These are phyloP conservation scores for Aplysia californica DNA, from an alignment of 1,140 invertebrate species.

Conservation along the genomic window DNA sequence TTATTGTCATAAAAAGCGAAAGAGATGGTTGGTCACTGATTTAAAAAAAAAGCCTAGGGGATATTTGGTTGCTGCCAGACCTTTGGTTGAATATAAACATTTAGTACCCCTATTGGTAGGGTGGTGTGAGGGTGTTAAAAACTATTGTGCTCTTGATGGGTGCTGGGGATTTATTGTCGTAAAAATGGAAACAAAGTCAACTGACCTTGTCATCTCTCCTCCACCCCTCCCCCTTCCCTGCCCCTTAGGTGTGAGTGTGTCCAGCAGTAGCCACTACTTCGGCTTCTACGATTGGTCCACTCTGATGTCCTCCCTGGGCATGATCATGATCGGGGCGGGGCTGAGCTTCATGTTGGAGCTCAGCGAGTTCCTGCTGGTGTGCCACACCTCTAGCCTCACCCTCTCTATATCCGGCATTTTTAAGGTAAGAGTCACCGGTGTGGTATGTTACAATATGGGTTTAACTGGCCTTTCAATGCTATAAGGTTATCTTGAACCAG, in stretches of 20 bases:
- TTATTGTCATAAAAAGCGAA: no score
- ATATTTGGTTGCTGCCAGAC: no score
- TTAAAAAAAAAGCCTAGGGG: no score
- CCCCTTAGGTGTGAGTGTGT: slow-evolving; percentile 55
- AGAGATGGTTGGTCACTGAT: no score
- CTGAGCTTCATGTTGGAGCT: slow-evolving; percentile 94
- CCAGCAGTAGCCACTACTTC: slow-evolving; percentile 69
- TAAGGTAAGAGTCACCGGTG: slow-evolving; percentile 83
- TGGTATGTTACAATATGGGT: background rate
- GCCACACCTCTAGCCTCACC: slow-evolving; percentile 96
- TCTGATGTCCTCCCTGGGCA: slow-evolving; percentile 61
- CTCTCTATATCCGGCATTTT: slow-evolving; percentile 95
- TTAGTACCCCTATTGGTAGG: no score
- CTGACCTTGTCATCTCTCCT: no score
- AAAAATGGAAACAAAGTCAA: no score
- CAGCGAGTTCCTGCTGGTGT: slow-evolving; percentile 92
- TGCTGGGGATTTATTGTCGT: no score
- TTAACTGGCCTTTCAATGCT: background rate
- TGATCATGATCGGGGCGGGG: slow-evolving; percentile 79
- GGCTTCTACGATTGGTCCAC: slow-evolving; percentile 63
- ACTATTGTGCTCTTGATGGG: no score
- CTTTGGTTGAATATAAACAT: no score
- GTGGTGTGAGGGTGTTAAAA: no score
- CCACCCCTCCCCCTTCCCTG: slow-evolving; percentile 21
- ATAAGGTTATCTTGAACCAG: background rate